Conservation (phyloP, 1,140 invertebrate species). For the Doryteuthis pealeii region DNA sequence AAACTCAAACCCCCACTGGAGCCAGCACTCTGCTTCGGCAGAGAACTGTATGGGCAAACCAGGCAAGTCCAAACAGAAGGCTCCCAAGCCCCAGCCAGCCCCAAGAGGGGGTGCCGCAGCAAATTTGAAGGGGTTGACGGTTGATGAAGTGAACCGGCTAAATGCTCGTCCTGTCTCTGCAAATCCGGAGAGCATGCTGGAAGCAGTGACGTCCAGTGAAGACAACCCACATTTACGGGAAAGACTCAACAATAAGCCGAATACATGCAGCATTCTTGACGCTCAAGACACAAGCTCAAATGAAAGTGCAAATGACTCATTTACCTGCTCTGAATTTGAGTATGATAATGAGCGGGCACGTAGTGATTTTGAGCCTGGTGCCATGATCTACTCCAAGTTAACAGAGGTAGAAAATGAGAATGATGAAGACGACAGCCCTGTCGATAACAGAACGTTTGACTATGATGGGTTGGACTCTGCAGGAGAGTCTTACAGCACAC, state of each 20-base stretch:
- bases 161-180: conserved; percentile 77
- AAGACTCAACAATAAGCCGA: neutral
- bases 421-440: conserved; percentile 48
- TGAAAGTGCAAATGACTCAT: conserved; percentile 94
- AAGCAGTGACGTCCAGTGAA: conserved; percentile 87
- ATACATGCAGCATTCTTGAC: conserved; percentile 51
- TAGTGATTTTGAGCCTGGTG: conserved; percentile 61
- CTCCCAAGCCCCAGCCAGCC: neutral
- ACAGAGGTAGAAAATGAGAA: conserved; percentile 64
- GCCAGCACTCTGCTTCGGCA: conserved; percentile 21
- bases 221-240: conserved; percentile 58
- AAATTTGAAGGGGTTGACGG: conserved; percentile 74
- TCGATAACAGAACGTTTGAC: conserved; percentile 31
- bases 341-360: conserved; percentile 74
- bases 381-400: conserved; percentile 73
- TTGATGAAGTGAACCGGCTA: conserved; percentile 88
- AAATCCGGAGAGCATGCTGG: conserved; percentile 86
- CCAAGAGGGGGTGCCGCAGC: neutral
- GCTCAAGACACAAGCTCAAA: conserved; percentile 77
- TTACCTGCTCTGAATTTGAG: conserved; percentile 97
- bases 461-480: conserved; percentile 93
- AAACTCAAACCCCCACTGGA: conserved; percentile 38
- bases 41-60: neutral
- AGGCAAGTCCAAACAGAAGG: neutral
- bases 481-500: conserved; percentile 85